These are phyloP conservation scores for Paralvinella palmiformis DNA, from an alignment of 1,140 invertebrate genomes.

Conservation along the genomic window DNA sequence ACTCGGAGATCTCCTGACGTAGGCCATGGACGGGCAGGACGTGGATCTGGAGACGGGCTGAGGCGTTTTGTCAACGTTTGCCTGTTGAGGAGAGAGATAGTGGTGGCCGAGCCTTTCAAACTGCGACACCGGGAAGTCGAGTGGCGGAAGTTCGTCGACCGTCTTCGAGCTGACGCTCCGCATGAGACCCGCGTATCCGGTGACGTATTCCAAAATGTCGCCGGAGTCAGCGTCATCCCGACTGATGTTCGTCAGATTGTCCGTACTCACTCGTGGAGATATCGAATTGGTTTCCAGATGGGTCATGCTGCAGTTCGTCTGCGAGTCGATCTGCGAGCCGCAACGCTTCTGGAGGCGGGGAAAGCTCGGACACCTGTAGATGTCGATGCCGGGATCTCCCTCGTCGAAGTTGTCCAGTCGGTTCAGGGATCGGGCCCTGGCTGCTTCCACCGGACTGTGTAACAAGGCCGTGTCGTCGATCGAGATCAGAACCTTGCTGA, in stretches of 20 bases:
- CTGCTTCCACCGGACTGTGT: too few relatives aligned
- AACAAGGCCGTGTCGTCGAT: too few relatives aligned
- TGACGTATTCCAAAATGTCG: background rate
- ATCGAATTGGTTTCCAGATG: conserved; percentile 11
- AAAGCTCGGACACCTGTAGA: too few relatives aligned
- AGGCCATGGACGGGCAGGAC: conserved; percentile 8
- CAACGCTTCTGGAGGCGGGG: too few relatives aligned
- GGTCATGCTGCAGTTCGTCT: conserved; percentile 1
- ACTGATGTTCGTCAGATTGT: conserved; percentile 12
- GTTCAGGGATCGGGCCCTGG: too few relatives aligned
- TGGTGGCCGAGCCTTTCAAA: background rate
- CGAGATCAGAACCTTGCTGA: too few relatives aligned
- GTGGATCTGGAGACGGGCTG: conserved; percentile 4
- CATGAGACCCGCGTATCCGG: too few relatives aligned
- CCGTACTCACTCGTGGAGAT: conserved; percentile 12
- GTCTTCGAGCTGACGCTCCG: background rate
- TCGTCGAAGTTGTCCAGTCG: too few relatives aligned
- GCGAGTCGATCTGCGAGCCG: too few relatives aligned
- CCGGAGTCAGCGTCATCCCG: background rate
- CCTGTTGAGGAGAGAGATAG: background rate
- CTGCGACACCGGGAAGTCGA: background rate
- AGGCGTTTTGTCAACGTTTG: background rate
- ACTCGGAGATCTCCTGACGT: too few relatives aligned
- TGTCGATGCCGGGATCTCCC: too few relatives aligned
- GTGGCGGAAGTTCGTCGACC: background rate